Percentiles rank a stretch among this genome's conserved stretches.
Evolutionary conservation across 2,797 vertebrate genomes (phyloP).

Genomic region (Alcedo atthis): DNA sequence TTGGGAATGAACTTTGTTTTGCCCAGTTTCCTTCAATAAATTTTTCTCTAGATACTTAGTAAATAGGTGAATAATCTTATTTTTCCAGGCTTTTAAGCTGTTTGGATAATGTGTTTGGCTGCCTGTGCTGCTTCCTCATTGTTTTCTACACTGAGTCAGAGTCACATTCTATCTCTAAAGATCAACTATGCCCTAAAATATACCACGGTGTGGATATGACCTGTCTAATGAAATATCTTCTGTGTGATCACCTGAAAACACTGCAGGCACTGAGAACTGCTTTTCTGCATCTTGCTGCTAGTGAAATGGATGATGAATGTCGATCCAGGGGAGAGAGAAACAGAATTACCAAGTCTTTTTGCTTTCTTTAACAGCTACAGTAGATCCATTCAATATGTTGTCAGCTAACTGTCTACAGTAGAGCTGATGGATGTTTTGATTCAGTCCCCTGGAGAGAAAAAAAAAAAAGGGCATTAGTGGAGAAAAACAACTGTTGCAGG

Average conservation of each 20-base stretch:
- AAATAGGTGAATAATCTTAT: not conserved
- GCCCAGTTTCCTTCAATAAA: not conserved
- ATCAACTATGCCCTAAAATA: not conserved
- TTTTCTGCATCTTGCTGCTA: not conserved
- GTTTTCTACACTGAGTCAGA: not conserved
- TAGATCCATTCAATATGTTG: not conserved
- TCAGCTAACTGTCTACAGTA: slow-evolving; percentile 1
- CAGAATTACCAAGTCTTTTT: not conserved
- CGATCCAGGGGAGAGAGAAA: not conserved
- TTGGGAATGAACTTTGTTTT: not conserved
- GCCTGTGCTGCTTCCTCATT: accelerated
- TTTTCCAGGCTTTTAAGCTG: not conserved
- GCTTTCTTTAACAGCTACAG: not conserved
- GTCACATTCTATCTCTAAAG: not conserved
- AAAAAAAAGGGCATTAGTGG: not conserved
- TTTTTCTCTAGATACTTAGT: accelerated
- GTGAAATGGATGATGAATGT: not conserved
- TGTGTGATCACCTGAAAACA: not conserved
- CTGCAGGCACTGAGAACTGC: not conserved
- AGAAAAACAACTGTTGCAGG: not conserved
- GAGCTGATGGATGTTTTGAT: slow-evolving; percentile 17
- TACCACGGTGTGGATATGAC: not conserved
- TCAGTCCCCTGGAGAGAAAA: not conserved
- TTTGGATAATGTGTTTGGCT: not conserved
- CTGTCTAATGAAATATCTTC: not conserved